These are phyloP conservation scores for Geococcyx californianus DNA, from an alignment of 2,113 vertebrate genomes.

Conservation along the genomic window DNA sequence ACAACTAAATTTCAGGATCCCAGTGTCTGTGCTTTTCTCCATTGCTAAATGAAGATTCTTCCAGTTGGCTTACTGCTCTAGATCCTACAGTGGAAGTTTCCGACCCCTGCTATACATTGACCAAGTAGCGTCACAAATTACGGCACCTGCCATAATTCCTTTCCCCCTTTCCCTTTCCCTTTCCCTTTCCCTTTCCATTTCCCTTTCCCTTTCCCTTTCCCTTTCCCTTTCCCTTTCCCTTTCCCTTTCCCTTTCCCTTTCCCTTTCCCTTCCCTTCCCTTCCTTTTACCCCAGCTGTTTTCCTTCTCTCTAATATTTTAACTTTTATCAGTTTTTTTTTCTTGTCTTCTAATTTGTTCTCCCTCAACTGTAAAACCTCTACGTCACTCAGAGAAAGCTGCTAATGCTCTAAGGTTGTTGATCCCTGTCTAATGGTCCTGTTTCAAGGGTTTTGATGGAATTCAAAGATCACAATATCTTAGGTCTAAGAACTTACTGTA, in stretches of 20 bases:
- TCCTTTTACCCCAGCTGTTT: neutral
- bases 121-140: neutral
- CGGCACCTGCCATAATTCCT: neutral
- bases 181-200: neutral
- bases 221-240: no score
- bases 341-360: neutral
- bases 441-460: neutral
- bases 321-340: neutral
- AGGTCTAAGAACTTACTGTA: neutral
- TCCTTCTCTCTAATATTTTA: neutral
- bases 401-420: neutral
- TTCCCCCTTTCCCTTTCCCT: neutral
- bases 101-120: neutral
- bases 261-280: no score
- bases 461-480: neutral
- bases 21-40: neutral
- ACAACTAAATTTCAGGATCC: neutral
- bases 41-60: neutral
- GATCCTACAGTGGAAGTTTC: neutral
- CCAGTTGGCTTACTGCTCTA: neutral
- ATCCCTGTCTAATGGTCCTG: neutral
- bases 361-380: neutral
- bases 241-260: no score
- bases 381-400: neutral
- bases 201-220: no score